Evolutionary conservation across 2,888 invertebrate species (phyloP).

Genomic region (Galeopsomyia nigrocyanea): DNA sequence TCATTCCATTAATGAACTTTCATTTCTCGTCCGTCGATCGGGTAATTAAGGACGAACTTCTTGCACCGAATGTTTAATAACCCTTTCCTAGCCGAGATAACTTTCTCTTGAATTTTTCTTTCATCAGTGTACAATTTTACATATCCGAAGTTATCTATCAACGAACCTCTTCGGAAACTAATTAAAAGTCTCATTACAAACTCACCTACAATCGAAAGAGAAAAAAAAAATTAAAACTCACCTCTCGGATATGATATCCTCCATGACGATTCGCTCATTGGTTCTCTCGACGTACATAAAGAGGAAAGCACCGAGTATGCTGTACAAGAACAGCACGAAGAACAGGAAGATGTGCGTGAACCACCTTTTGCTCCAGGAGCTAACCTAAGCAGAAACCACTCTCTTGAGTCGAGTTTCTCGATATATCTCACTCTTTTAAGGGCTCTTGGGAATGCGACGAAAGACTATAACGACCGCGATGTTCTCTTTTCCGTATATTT

Average conservation of each 20-base stretch:
- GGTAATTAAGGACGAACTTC: not conserved
- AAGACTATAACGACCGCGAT: too few relatives aligned
- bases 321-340: conserved; percentile 83
- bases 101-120: too few relatives aligned
- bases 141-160: too few relatives aligned
- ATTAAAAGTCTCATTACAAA: not conserved
- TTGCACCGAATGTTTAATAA: too few relatives aligned
- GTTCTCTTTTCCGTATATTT: too few relatives aligned
- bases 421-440: not conserved
- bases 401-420: conserved; percentile 5
- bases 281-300: conserved; percentile 84
- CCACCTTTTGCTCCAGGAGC: conserved; percentile 84
- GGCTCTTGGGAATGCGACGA: too few relatives aligned
- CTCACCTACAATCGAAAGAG: not conserved
- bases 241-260: conserved; percentile 63
- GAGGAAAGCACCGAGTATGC: conserved; percentile 83
- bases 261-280: conserved; percentile 64
- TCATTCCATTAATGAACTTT: too few relatives aligned
- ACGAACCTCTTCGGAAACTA: not conserved
- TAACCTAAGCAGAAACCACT: conserved; percentile 63
- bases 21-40: too few relatives aligned
- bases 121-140: too few relatives aligned
- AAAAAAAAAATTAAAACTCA: conserved; percentile 42
- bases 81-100: too few relatives aligned
- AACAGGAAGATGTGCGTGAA: conserved; percentile 91